Evolutionary conservation across 1,140 invertebrate species (phyloP).

Genomic region (Steinernema khuongi): DNA sequence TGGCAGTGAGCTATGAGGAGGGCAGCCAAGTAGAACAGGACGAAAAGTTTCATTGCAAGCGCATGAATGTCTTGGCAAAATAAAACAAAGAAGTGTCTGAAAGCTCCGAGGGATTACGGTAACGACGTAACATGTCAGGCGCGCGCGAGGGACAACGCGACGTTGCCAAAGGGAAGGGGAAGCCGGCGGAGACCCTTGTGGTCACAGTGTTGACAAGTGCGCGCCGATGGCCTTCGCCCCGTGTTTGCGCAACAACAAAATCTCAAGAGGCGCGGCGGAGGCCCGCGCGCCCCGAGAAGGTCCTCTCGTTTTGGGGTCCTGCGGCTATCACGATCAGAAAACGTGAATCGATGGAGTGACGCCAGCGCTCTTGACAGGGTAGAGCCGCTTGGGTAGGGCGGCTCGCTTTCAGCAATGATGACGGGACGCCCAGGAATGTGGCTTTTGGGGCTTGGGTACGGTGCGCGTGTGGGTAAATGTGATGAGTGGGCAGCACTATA

Average conservation of each 20-base stretch:
- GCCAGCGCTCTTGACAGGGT: neutral
- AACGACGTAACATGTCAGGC: neutral
- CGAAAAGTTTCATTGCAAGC: neutral
- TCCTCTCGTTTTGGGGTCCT: constrained; percentile 1
- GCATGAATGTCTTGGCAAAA: neutral
- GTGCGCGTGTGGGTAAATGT: too few relatives aligned
- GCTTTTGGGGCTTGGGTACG: too few relatives aligned
- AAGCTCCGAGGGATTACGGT: neutral
- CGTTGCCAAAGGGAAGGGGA: neutral
- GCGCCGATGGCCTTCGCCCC: neutral
- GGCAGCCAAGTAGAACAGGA: neutral
- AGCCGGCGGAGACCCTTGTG: neutral
- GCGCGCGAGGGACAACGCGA: neutral
- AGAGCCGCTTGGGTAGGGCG: neutral
- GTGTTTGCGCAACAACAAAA: constrained; percentile 16
- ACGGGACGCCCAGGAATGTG: too few relatives aligned
- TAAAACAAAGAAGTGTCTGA: neutral
- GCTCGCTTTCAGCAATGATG: neutral
- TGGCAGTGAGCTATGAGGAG: neutral
- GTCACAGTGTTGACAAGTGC: constrained; percentile 14
- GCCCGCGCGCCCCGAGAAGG: neutral
- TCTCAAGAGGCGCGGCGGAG: neutral
- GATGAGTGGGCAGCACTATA: too few relatives aligned
- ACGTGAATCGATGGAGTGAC: constrained; percentile 12
- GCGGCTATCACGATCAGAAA: neutral